Evolutionary conservation across 92 coral and sea anemone genomes (phyloP).

Genomic region (Epizoanthus scotinus): DNA sequence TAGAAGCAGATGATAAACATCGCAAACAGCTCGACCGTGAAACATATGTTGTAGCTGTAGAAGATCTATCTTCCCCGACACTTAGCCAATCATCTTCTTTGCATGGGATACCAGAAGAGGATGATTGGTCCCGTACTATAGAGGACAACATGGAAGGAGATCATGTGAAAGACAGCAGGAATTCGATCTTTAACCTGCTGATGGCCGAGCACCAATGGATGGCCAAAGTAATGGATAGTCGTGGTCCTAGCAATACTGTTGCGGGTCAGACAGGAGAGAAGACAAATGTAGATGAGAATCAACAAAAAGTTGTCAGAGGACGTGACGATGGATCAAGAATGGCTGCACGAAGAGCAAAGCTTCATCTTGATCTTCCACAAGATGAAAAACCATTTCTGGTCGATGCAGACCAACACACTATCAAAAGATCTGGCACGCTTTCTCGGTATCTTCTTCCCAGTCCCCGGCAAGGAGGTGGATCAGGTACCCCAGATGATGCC

Average conservation of each 20-base stretch:
- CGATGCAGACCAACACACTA: background rate
- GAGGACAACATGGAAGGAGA: constrained; percentile 1
- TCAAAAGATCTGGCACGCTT: constrained; percentile 27
- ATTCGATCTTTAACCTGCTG: constrained; percentile 20
- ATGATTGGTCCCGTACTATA: constrained; percentile 4
- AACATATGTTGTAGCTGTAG: background rate
- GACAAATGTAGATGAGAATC: background rate
- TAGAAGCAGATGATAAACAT: constrained; percentile 2
- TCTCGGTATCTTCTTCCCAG: constrained; percentile 30
- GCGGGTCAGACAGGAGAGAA: background rate
- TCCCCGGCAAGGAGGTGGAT: constrained; percentile 2
- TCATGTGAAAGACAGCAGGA: background rate
- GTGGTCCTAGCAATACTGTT: background rate
- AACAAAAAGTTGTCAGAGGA: background rate
- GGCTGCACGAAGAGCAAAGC: constrained; percentile 42
- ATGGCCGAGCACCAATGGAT: constrained; percentile 45
- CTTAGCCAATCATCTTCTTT: constrained; percentile 36
- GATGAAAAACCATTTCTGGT: background rate
- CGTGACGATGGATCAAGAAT: constrained; percentile 17
- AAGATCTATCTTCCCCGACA: constrained; percentile 14
- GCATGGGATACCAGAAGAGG: constrained; percentile 37
- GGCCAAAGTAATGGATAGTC: constrained; percentile 26
- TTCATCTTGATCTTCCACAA: constrained; percentile 29
- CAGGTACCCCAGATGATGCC: constrained; percentile 10
- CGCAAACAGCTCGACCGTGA: constrained; percentile 9